Evolutionary conservation across 2,888 invertebrate genomes (phyloP).

Genomic region (Crocallis elinguaria): DNA sequence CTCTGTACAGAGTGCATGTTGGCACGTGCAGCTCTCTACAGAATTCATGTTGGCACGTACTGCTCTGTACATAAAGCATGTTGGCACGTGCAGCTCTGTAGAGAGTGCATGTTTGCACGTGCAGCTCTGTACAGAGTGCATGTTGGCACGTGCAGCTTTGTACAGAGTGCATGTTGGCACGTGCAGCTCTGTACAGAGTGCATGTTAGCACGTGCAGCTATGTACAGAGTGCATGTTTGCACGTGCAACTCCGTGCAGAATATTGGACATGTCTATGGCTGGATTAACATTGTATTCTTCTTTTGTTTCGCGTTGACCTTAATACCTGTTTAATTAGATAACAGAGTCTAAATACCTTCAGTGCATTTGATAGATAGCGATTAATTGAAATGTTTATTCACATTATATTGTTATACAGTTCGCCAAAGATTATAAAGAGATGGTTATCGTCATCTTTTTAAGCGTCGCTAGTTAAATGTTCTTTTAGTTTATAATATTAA

Average conservation of each 20-base stretch:
- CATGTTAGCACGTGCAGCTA: neutral
- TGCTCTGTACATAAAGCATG: too few relatives aligned
- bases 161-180: too few relatives aligned
- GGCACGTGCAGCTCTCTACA: too few relatives aligned
- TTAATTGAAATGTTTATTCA: slow-evolving; percentile 57
- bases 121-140: neutral
- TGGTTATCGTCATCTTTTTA: slow-evolving; percentile 72
- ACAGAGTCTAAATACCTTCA: slow-evolving; percentile 35
- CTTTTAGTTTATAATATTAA: slow-evolving; percentile 52
- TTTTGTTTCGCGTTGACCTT: slow-evolving; percentile 24
- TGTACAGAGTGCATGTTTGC: neutral
- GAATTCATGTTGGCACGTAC: too few relatives aligned
- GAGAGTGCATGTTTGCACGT: neutral
- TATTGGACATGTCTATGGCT: slow-evolving; percentile 29
- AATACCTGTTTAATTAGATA: slow-evolving; percentile 36
- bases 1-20: too few relatives aligned
- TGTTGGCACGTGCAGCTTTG: too few relatives aligned
- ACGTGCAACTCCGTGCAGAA: neutral
- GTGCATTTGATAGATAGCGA: slow-evolving; percentile 49
- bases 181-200: too few relatives aligned
- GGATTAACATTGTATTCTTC: slow-evolving; percentile 6
- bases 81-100: neutral
- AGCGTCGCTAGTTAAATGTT: slow-evolving; percentile 70
- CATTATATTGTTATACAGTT: slow-evolving; percentile 77
- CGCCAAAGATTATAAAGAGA: slow-evolving; percentile 77